Percentiles rank a stretch among this genome's conserved stretches.
These are phyloP conservation scores for Gasteruption jaculator DNA, from an alignment of 2,888 invertebrate genomes.

Conservation along the genomic window DNA sequence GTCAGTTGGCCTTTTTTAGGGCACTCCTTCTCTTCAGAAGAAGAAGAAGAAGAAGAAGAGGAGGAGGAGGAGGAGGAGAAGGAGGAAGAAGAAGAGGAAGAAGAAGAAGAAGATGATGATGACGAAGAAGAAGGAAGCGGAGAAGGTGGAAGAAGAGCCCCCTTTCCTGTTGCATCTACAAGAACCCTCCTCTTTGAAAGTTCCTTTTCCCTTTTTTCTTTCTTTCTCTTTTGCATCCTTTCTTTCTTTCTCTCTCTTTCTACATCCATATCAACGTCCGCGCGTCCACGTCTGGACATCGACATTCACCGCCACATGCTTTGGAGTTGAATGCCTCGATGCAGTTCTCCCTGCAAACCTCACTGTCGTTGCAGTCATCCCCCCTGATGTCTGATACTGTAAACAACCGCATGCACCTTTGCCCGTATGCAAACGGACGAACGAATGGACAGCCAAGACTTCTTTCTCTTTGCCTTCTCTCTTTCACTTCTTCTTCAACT, in stretches of 20 bases:
- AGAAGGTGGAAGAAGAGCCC: conserved; percentile 8
- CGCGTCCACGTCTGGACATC: conserved; percentile 29
- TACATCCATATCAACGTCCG: conserved; percentile 26
- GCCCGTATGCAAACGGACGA: conserved; percentile 25
- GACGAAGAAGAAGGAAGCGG: conserved; percentile 17
- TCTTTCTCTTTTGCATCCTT: conserved; percentile 14
- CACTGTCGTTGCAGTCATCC: conserved; percentile 5
- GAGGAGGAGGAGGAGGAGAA: conserved; percentile 9
- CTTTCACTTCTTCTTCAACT: conserved; percentile 2
- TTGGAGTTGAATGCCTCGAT: conserved; percentile 21
- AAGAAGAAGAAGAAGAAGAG: conserved; percentile 13
- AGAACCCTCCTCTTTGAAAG: conserved; percentile 11
- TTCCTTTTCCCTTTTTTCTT: conserved; percentile 18
- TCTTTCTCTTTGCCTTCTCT: conserved; percentile 8
- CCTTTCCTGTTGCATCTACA: conserved; percentile 1
- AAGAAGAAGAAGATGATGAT: conserved; percentile 16
- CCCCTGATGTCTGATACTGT: conserved; percentile 26
- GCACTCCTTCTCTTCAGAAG: too few relatives aligned
- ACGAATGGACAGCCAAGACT: too few relatives aligned
- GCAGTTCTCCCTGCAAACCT: too few relatives aligned
- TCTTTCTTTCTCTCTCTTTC: conserved; percentile 13
- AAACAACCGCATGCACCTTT: conserved; percentile 26
- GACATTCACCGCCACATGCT: conserved; percentile 29
- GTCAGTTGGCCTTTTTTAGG: too few relatives aligned
- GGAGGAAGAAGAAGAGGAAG: conserved; percentile 10